Conservation (phyloP, 2,797 vertebrate species). For the Tokudaia tokunoshimensis region DNA sequence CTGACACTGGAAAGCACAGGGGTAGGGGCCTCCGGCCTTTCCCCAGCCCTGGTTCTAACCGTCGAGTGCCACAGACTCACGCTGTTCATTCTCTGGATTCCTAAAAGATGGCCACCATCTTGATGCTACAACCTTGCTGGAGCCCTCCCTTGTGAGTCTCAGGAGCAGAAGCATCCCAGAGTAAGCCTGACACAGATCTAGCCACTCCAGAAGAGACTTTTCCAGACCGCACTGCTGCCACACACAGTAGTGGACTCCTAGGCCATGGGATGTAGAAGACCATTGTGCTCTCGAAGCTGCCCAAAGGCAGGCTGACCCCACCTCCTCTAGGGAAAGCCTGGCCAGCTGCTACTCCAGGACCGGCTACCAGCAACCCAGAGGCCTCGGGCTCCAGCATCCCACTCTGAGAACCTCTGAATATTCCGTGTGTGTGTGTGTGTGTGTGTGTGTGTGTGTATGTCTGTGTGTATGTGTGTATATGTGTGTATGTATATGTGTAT, state of each 20-base stretch:
- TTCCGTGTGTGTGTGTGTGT: not conserved
- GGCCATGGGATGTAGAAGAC: accelerated
- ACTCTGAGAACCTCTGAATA: not conserved
- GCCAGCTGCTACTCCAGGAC: not conserved
- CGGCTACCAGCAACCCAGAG: not conserved
- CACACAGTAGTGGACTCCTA: not conserved
- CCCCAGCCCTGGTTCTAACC: not conserved
- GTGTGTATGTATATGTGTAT: not conserved
- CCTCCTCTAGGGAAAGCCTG: not conserved
- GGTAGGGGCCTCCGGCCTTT: not conserved
- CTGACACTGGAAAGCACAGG: not conserved
- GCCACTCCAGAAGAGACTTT: not conserved
- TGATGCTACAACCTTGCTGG: not conserved
- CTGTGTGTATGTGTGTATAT: not conserved
- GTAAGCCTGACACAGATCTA: not conserved
- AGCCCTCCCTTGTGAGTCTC: not conserved
- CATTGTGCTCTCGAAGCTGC: not conserved
- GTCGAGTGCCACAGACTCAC: not conserved
- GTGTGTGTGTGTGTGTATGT: not conserved
- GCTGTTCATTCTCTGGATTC: not conserved
- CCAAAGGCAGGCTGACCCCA: accelerated
- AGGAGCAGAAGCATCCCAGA: not conserved
- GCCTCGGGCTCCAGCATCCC: not conserved
- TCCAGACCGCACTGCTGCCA: not conserved
- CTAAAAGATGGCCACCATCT: not conserved